Base-by-base conservation (phyloP, 2,888 invertebrate genomes). In the Dynastes grantii region DNA sequence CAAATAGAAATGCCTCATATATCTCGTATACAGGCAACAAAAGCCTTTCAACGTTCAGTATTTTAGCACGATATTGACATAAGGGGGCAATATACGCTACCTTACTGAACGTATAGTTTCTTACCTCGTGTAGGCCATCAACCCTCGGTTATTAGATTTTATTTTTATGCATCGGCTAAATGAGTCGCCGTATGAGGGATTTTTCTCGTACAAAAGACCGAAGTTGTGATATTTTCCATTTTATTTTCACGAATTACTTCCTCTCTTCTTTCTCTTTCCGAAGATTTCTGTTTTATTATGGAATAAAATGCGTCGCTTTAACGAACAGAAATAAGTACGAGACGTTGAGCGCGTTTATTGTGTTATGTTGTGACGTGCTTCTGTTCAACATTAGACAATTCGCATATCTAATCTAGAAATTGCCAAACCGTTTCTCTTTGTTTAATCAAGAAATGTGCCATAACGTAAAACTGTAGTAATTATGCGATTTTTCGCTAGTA, bases 161-260 rank as follows among this genome's bases (percentile, higher is more conserved):
- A 73, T 73, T 73, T 67, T 73, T 61, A 73, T 58, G 58, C 73
- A 22, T 58, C 58, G n/a, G 40, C 73, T 58, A 61, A 73, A 73
- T 73, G 73, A 61, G 58, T 37, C 73, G 40, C 40, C 16, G 73
- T 55, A 73, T 58, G 73, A 58, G 58, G 58, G 73, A 73, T 22
- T 73, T 73, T 73, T 37, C 40, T 58, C 27, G 40, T 58, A 40
- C 11, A 40, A 22, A 58, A 40, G 40, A 40, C 58, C 9, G 58
- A 73, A 73, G 58, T 73, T 73, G 51, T 13, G 51, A 68, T 68
- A 68, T 68, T 68, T 68, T 51, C 51, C 27, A 27, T 68, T 68
- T 68, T 68, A 68, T 68, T 68, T 49, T 51, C 13, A 27, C 29
- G 68, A 13, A 51, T 51, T 51, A 29, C 68, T 63, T 63, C 11